Conservation (phyloP, 2,888 invertebrate genomes). For the Nomada hirtipes region DNA sequence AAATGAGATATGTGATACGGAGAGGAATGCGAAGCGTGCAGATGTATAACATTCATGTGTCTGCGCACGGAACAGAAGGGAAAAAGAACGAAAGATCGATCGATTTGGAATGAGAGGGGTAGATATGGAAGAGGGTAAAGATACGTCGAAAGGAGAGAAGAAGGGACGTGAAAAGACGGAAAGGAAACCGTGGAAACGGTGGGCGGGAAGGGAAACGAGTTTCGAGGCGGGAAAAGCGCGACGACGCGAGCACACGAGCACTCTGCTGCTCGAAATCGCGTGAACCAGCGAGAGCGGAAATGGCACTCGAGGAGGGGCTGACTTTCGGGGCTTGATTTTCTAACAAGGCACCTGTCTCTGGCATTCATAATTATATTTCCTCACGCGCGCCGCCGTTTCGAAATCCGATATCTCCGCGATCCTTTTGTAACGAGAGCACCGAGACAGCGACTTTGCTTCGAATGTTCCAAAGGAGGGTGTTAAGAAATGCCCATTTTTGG, state of each 20-base stretch:
- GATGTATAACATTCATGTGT: neutral
- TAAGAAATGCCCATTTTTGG: too few species aligned
- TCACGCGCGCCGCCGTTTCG: too few species aligned
- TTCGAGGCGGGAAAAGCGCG: slow-evolving; percentile 20
- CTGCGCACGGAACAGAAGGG: neutral
- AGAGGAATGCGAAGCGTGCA: slow-evolving; percentile 22
- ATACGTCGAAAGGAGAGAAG: neutral
- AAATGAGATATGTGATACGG: slow-evolving; percentile 23
- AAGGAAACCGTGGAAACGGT: slow-evolving; percentile 18
- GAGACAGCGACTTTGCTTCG: too few species aligned
- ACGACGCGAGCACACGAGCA: neutral
- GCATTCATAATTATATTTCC: neutral
- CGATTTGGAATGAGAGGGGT: slow-evolving; percentile 1
- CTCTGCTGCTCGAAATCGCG: neutral
- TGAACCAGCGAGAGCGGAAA: slow-evolving; percentile 5
- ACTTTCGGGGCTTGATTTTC: neutral
- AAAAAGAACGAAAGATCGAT: slow-evolving; percentile 13
- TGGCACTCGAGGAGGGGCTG: neutral
- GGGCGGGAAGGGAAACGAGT: slow-evolving; percentile 2
- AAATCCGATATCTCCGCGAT: too few species aligned
- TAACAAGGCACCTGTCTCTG: neutral
- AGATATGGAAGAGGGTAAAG: slow-evolving; percentile 4
- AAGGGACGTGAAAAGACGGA: slow-evolving; percentile 9
- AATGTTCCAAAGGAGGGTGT: too few species aligned
- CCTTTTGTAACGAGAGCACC: too few species aligned